Conservation (phyloP, 1,140 invertebrate species). For the Diprion similis region DNA sequence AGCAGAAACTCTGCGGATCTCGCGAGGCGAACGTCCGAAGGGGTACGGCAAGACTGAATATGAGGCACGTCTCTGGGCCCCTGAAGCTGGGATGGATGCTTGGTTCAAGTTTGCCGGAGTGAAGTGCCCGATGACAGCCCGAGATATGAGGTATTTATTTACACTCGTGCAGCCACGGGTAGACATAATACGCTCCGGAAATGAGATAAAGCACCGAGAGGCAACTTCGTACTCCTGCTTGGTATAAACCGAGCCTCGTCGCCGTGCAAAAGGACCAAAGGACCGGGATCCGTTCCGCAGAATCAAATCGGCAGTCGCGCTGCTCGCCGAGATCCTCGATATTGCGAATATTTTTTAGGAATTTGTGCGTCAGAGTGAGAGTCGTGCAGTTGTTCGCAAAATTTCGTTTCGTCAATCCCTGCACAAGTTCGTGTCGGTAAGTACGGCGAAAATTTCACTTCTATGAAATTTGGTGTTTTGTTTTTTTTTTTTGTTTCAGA, state of each 20-base stretch:
- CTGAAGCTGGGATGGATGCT: not conserved
- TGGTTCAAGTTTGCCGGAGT: not conserved
- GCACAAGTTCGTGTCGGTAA: too few species aligned
- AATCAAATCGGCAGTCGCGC: too few species aligned
- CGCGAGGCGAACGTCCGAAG: not conserved
- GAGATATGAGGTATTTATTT: constrained; percentile 27
- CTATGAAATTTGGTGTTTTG: too few species aligned
- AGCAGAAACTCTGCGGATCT: not conserved
- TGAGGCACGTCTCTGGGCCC: not conserved
- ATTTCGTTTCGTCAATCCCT: too few species aligned
- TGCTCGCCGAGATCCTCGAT: too few species aligned
- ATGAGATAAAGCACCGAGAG: not conserved
- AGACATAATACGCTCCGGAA: constrained; percentile 7
- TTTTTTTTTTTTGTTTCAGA: too few species aligned
- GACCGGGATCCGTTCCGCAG: not conserved
- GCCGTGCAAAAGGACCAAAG: not conserved
- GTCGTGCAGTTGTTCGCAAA: too few species aligned
- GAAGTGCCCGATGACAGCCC: constrained; percentile 35
- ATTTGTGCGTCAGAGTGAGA: too few species aligned
- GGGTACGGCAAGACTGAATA: not conserved
- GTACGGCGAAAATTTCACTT: too few species aligned
- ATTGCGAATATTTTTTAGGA: too few species aligned
- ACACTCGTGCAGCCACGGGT: not conserved
- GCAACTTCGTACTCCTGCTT: not conserved
- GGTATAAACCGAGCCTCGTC: not conserved